Base-by-base conservation (phyloP, 1,140 invertebrate species). In the Anagrus nilaparvatae region DNA sequence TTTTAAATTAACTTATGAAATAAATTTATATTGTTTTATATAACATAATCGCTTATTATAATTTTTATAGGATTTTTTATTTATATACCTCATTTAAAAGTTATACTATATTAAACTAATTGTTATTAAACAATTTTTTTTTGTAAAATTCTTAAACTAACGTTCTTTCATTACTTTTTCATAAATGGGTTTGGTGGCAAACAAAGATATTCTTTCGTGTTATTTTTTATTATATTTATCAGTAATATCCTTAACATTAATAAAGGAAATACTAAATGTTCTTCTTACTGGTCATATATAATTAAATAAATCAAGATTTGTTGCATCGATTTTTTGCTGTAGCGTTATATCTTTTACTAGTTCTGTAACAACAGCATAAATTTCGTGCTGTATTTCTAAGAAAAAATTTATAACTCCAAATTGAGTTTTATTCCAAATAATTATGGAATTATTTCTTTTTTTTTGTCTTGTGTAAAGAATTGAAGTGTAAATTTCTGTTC, bases 361-460 rank as follows among this genome's bases (percentile, higher is more conserved):
- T 23, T 30, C 37, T 19, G 14, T 16, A n/a, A 40, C 27, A 30
- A 40, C 19, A 9, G 18, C 18, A 20, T 20, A 40, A 19, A 30
- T 6, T 13, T 3, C 14, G 31, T 21, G 21, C 14, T 37, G 7
- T 3, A 25, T 25, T 5, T 5, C 3, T 14, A 37, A 19, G 27
- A 37, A 37, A 25, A 37, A 37, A 25, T 14, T 2, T 3, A 37
- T 14, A 14, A 6, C 3, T 2, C 34, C 34, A 17, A 14, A 37
- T 14, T 25, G 17, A 5, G 7, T 2, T 3, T 31, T 12, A 40
- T 40, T 39, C 34, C 43, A 45, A 39, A 17, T 18, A 19, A 45
- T 14, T 10, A 28, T 5, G 14, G 43, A 34, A 37, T 45, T 45
- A 12, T 40, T 36, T 21, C 43, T 37, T 23, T 40, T 45, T 14